phyloP scores from a whole-genome alignment of 2,888 invertebrate genomes.

The Rhagonycha fulva region DNA sequence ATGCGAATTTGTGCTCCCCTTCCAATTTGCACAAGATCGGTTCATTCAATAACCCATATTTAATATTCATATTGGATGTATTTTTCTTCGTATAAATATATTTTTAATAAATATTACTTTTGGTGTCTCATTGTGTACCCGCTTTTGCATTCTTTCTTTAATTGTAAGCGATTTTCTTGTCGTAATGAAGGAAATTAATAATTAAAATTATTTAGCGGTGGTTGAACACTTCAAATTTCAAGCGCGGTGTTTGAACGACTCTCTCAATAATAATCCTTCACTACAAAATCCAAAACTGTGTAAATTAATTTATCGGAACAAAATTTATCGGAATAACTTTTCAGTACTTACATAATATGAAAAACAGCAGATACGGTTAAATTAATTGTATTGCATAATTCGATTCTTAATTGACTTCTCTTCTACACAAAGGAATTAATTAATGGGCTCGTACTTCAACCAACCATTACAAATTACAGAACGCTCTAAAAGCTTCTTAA shows the following conservation, averaged over 20 bases:
- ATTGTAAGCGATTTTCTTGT: background rate
- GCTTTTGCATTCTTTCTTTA: background rate
- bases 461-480: conserved; percentile 20
- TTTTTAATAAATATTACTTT: conserved; percentile 9
- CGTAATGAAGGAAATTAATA: background rate
- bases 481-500: conserved; percentile 26
- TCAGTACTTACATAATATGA: background rate
- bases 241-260: background rate
- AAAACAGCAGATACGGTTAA: background rate
- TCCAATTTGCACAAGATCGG: background rate
- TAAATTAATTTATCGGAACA: background rate
- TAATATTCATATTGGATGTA: conserved; percentile 5
- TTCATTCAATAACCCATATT: background rate
- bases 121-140: background rate
- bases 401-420: conserved; percentile 16
- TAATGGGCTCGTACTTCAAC: conserved; percentile 10
- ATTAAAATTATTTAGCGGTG: background rate
- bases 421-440: conserved; percentile 18
- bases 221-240: background rate
- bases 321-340: background rate
- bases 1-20: background rate
- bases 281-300: background rate
- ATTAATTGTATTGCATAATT: conserved; percentile 20
- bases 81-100: conserved; percentile 14
- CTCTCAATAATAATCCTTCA: background rate